Evolutionary conservation across 2,797 vertebrate genomes (phyloP).

Genomic region (Lates japonicus): DNA sequence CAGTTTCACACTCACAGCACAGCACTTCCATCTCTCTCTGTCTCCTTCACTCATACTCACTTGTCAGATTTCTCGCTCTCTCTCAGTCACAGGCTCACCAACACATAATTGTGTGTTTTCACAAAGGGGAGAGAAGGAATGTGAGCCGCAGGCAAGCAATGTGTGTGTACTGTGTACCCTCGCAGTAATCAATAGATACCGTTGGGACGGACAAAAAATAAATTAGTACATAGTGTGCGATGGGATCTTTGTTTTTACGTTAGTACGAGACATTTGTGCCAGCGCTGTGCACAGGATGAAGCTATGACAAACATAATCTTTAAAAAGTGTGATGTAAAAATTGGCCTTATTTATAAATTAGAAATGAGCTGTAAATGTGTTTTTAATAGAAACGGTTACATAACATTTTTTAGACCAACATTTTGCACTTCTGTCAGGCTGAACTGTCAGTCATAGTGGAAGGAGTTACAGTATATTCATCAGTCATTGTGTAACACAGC

Average conservation of each 20-base stretch:
- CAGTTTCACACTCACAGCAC: constrained; percentile 64
- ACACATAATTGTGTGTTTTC: constrained; percentile 77
- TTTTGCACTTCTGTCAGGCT: constrained; percentile 36
- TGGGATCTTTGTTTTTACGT: constrained; percentile 24
- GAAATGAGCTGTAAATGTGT: constrained; percentile 37
- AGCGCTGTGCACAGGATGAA: background rate
- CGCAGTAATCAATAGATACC: constrained; percentile 64
- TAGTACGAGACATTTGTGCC: background rate
- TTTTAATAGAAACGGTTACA: constrained; percentile 57
- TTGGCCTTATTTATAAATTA: constrained; percentile 22
- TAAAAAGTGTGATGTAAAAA: constrained; percentile 22
- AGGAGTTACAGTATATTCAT: constrained; percentile 34
- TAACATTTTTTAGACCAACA: constrained; percentile 36
- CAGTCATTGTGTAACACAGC: constrained; percentile 34
- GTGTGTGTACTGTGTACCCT: constrained; percentile 42
- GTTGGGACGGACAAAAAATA: constrained; percentile 50
- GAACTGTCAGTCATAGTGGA: constrained; percentile 43
- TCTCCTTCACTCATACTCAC: constrained; percentile 70
- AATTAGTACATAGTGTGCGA: constrained; percentile 21
- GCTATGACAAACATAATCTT: constrained; percentile 3
- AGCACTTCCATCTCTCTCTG: constrained; percentile 67
- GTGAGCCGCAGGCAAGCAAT: constrained; percentile 56
- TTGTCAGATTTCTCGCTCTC: constrained; percentile 74
- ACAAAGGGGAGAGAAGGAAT: constrained; percentile 66
- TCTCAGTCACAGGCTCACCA: constrained; percentile 67